phyloP scores from a whole-genome alignment of 2,797 vertebrate species.

The Oreonectes daqikongensis region DNA sequence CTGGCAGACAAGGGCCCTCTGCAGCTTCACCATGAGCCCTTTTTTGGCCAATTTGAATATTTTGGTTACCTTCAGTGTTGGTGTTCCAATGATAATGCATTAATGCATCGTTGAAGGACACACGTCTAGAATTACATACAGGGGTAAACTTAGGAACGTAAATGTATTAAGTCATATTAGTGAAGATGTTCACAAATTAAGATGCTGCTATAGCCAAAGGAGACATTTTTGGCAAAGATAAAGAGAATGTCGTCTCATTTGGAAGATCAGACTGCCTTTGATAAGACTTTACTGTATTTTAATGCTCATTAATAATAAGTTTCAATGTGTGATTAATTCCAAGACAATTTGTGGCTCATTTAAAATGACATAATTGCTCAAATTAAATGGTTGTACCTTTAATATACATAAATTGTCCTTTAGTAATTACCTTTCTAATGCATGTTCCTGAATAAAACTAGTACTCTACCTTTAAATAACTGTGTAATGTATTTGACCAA shows the following conservation, averaged over 20 bases:
- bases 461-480: neutral
- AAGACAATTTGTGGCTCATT: conserved; percentile 60
- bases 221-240: conserved; percentile 69
- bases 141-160: conserved; percentile 66
- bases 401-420: conserved; percentile 50
- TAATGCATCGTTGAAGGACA: conserved; percentile 36
- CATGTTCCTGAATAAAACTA: conserved; percentile 16
- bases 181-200: conserved; percentile 69
- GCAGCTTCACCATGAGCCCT: conserved; percentile 45
- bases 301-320: conserved; percentile 71
- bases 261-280: conserved; percentile 70
- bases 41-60: conserved; percentile 64
- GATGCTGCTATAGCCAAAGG: conserved; percentile 67
- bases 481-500: conserved; percentile 7
- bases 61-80: conserved; percentile 58
- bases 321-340: conserved; percentile 61
- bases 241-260: conserved; percentile 65
- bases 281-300: conserved; percentile 67
- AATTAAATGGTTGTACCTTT: conserved; percentile 63
- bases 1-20: conserved; percentile 63
- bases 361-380: conserved; percentile 67
- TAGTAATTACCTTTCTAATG: conserved; percentile 13
- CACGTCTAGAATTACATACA: conserved; percentile 31
- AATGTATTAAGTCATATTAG: conserved; percentile 72
- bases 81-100: conserved; percentile 24